Evolutionary conservation across 92 coral and sea anemone genomes (phyloP).

Genomic region (Actinostola sp.): DNA sequence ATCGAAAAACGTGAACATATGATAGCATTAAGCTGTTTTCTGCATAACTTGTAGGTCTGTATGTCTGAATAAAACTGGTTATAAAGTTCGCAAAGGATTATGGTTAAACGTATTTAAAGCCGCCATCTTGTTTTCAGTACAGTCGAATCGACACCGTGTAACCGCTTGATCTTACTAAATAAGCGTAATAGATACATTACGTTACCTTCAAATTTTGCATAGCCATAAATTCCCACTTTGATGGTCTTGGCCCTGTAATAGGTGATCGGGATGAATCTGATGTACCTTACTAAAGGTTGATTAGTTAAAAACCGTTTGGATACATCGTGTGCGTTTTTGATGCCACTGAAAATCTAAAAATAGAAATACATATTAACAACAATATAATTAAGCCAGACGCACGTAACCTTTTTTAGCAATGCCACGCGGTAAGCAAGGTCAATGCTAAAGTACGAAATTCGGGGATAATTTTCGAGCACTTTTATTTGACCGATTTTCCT

Average conservation of each 20-base stretch:
- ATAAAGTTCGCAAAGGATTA: no score
- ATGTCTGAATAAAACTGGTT: no score
- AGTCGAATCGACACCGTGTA: not conserved
- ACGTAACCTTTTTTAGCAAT: not conserved
- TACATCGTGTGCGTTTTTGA: not conserved
- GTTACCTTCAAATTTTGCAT: constrained; percentile 10
- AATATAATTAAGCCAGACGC: not conserved
- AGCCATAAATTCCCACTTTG: constrained; percentile 27
- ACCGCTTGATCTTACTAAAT: no score
- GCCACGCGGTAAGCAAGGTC: not conserved
- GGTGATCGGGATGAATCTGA: constrained; percentile 2
- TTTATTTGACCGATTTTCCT: no score
- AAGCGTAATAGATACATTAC: not conserved
- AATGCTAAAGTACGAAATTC: no score
- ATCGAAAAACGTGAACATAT: no score
- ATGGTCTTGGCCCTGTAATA: not conserved
- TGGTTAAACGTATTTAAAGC: no score
- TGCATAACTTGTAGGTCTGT: no score
- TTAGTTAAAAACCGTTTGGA: not conserved
- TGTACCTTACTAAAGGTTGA: constrained; percentile 1
- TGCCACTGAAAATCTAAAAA: not conserved
- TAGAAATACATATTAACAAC: not conserved
- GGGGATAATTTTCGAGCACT: no score
- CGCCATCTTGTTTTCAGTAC: not conserved
- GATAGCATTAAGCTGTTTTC: no score